Conservation (phyloP, 2,797 vertebrate species). For the Malurus splendens region DNA sequence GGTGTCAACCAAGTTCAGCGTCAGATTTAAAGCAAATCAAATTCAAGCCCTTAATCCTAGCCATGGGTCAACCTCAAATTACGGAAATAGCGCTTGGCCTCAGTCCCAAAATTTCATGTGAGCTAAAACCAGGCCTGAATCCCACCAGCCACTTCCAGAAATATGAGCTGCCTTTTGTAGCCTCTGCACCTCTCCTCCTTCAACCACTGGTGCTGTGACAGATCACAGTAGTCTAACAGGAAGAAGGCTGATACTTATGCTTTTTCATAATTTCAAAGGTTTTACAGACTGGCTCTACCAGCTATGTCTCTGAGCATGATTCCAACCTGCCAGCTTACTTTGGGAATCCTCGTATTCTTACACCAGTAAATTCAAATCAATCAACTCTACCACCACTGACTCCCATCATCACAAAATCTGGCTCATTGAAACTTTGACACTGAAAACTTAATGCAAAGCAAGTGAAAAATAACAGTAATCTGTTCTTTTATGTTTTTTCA, state of each 20-base stretch:
- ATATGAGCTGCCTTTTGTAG: neutral
- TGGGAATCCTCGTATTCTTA: neutral
- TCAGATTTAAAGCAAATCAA: slow-evolving; percentile 9
- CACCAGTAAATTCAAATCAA: neutral
- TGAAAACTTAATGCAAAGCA: neutral
- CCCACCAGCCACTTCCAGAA: slow-evolving; percentile 9
- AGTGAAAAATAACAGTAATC: neutral
- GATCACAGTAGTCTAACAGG: neutral
- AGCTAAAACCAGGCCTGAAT: slow-evolving; percentile 25
- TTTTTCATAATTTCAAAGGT: slow-evolving; percentile 9
- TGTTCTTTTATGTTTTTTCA: neutral
- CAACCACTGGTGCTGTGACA: neutral
- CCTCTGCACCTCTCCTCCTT: neutral
- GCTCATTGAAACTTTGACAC: neutral
- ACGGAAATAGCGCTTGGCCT: neutral
- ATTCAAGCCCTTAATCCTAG: slow-evolving; percentile 18
- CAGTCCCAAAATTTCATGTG: neutral
- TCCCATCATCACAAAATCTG: neutral
- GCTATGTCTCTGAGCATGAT: neutral
- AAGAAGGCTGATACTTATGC: neutral
- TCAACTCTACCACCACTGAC: neutral
- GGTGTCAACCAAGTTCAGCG: slow-evolving; percentile 23
- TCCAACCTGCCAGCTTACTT: neutral
- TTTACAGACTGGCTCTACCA: neutral
- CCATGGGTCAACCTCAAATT: neutral